phyloP scores from a whole-genome alignment of 2,113 vertebrate genomes.

The Lampris incognitus region DNA sequence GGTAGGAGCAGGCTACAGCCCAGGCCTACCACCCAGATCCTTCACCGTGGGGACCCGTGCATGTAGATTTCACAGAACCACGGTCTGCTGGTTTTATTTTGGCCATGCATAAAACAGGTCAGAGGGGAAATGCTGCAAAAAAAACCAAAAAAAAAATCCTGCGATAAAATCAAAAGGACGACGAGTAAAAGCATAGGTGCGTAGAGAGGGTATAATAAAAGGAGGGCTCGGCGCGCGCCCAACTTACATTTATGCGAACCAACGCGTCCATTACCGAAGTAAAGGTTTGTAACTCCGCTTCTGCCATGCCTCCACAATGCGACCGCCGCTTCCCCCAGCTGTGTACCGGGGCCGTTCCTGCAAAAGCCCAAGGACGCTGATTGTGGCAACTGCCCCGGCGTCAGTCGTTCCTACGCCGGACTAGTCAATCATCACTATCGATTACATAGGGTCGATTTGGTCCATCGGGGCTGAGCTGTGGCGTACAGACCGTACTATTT shows the following conservation, averaged over 20 bases:
- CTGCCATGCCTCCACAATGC: slow-evolving; percentile 83
- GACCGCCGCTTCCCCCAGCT: slow-evolving; percentile 1
- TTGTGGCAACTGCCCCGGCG: not conserved
- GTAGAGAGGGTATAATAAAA: not conserved
- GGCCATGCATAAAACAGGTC: not conserved
- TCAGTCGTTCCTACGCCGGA: not conserved
- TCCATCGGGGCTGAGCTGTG: slow-evolving; percentile 25
- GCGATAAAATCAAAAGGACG: not conserved
- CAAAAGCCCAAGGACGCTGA: not conserved
- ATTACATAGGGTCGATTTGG: not conserved
- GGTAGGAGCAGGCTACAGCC: not conserved
- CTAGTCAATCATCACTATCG: not conserved
- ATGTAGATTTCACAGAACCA: too few species aligned
- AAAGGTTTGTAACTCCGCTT: slow-evolving; percentile 91
- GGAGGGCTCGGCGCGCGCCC: slow-evolving; percentile 36
- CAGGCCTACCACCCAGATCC: not conserved
- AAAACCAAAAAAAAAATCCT: too few species aligned
- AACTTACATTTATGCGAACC: slow-evolving; percentile 93
- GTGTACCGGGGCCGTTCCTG: not conserved
- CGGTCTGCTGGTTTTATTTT: too few species aligned
- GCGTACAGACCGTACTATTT: slow-evolving; percentile 36
- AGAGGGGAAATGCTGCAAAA: not conserved
- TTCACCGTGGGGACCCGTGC: not conserved
- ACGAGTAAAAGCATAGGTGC: not conserved
- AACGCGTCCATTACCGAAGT: slow-evolving; percentile 94